Conservation (phyloP, 2,888 invertebrate species). For the Orchesellides sinensis region DNA sequence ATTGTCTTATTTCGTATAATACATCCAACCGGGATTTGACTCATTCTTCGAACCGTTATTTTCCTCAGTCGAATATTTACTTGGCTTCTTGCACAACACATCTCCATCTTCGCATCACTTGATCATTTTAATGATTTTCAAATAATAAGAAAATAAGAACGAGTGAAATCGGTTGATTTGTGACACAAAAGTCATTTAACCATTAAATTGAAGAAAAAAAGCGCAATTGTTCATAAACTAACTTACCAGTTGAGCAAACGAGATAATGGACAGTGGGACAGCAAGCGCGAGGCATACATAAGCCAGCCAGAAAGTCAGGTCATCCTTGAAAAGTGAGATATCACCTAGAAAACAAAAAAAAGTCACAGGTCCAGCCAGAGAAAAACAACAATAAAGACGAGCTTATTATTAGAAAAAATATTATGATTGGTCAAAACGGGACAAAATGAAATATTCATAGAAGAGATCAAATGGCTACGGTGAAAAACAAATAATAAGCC, state of each 20-base stretch:
- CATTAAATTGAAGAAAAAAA: neutral
- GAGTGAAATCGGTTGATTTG: neutral
- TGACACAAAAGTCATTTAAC: neutral
- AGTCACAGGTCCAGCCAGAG: slow-evolving; percentile 34
- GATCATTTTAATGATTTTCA: slow-evolving; percentile 1
- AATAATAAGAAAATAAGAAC: neutral
- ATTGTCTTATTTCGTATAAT: no score
- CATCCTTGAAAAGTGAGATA: slow-evolving; percentile 78
- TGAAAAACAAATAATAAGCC: no score
- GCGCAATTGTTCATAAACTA: neutral
- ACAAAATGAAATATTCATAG: no score
- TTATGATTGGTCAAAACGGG: no score
- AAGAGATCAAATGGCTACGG: no score
- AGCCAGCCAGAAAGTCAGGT: slow-evolving; percentile 82
- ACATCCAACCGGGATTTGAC: no score
- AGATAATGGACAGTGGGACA: slow-evolving; percentile 79
- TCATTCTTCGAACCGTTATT: no score
- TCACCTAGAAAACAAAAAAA: slow-evolving; percentile 76
- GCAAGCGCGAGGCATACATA: slow-evolving; percentile 80
- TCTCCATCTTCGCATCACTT: neutral
- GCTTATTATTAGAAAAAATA: neutral
- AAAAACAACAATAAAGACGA: neutral
- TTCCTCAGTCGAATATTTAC: no score
- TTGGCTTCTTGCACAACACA: no score
- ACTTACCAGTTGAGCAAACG: slow-evolving; percentile 78